phyloP scores from a whole-genome alignment of 2,113 vertebrate species.

The Erinaceus europaeus region DNA sequence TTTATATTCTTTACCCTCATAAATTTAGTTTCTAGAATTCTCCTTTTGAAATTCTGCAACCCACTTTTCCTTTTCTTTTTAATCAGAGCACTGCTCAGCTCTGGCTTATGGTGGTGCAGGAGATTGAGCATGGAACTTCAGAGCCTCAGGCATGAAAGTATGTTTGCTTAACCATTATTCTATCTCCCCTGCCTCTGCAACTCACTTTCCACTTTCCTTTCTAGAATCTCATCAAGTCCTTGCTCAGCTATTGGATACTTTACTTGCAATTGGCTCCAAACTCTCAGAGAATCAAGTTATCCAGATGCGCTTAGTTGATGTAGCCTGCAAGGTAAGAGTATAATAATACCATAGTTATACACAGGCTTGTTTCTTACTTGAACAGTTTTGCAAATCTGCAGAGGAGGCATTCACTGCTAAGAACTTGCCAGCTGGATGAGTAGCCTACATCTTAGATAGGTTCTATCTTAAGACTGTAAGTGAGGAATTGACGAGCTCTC shows the following conservation, averaged over 20 bases:
- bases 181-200: too few species aligned
- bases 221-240: constrained; percentile 97
- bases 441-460: not conserved
- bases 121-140: too few species aligned
- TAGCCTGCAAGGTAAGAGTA: constrained; percentile 92
- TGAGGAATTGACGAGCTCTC: not conserved
- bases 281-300: constrained; percentile 87
- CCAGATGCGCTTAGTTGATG: constrained; percentile 88
- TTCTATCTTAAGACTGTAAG: not conserved
- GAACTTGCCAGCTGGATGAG: not conserved
- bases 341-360: not conserved
- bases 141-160: too few species aligned
- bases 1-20: not conserved
- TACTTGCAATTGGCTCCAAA: constrained; percentile 92
- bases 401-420: too few species aligned
- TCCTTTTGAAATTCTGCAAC: constrained; percentile 39
- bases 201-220: too few species aligned
- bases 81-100: too few species aligned
- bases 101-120: too few species aligned
- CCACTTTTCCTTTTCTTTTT: constrained; percentile 1
- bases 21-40: constrained; percentile 9
- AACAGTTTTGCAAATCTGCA: not conserved
- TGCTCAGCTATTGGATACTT: constrained; percentile 93
- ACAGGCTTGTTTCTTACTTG: not conserved
- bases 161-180: too few species aligned